Evolutionary conservation across 2,797 vertebrate genomes (phyloP).

Genomic region (Lophius americanus): DNA sequence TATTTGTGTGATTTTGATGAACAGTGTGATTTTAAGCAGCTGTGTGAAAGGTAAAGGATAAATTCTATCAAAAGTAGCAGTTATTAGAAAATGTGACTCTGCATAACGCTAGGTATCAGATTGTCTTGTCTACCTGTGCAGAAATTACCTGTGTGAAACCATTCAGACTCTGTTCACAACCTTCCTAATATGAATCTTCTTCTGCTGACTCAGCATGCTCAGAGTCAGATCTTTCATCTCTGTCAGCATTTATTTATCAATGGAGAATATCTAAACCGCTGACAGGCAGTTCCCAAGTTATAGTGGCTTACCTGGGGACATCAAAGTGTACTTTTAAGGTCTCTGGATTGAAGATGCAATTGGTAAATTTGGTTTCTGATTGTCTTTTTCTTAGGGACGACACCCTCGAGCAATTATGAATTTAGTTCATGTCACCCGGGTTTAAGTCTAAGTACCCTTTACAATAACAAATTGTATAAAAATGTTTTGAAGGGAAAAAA

Average conservation of each 20-base stretch:
- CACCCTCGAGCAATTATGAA: too few species aligned
- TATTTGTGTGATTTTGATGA: neutral
- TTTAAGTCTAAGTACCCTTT: too few species aligned
- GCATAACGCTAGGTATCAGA: neutral
- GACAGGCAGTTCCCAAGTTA: conserved; percentile 36
- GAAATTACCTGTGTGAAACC: conserved; percentile 48
- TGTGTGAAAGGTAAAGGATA: too few species aligned
- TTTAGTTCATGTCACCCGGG: too few species aligned
- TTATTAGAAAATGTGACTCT: neutral
- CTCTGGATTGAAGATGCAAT: neutral
- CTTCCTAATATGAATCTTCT: conserved; percentile 49
- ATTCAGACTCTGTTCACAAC: conserved; percentile 38
- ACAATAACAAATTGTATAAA: neutral
- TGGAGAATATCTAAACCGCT: conserved; percentile 32
- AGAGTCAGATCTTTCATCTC: conserved; percentile 1
- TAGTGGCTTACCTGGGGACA: conserved; percentile 7
- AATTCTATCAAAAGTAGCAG: too few species aligned
- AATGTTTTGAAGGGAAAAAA: neutral
- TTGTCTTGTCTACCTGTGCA: conserved; percentile 1
- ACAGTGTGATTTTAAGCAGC: too few species aligned
- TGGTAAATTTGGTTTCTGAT: neutral
- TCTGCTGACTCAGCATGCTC: conserved; percentile 45
- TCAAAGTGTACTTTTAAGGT: neutral
- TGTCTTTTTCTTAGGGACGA: neutral
- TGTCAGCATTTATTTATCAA: conserved; percentile 67